Evolutionary conservation across 2,888 invertebrate species (phyloP).

Genomic region (Agelastica alni): DNA sequence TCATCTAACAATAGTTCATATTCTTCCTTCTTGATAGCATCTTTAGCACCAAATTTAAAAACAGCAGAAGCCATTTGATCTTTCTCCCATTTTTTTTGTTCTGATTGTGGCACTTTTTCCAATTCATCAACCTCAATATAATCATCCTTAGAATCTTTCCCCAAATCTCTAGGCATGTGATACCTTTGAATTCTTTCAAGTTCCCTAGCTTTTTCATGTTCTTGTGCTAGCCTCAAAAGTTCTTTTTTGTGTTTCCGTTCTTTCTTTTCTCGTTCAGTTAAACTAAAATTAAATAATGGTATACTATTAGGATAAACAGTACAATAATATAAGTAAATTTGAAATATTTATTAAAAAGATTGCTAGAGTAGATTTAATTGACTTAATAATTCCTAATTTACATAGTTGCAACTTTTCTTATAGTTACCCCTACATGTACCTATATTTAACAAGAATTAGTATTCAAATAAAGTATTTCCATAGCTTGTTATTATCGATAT

Average conservation of each 20-base stretch:
- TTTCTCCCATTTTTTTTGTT: constrained; percentile 95
- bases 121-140: constrained; percentile 85
- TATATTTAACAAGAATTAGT: too few relatives aligned
- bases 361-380: too few relatives aligned
- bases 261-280: constrained; percentile 83
- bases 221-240: constrained; percentile 86
- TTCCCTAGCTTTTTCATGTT: constrained; percentile 94
- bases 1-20: constrained; percentile 95
- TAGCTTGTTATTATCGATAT: too few relatives aligned
- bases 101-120: constrained; percentile 81
- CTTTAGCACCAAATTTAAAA: constrained; percentile 91
- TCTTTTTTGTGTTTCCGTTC: constrained; percentile 91
- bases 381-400: too few relatives aligned
- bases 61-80: constrained; percentile 93
- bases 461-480: too few relatives aligned
- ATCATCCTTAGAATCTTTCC: constrained; percentile 72
- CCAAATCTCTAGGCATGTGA: constrained; percentile 88
- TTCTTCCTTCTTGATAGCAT: constrained; percentile 74
- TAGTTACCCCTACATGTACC: too few relatives aligned
- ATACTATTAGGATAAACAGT: too few relatives aligned
- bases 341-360: too few relatives aligned
- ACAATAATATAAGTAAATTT: too few relatives aligned
- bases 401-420: too few relatives aligned
- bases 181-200: constrained; percentile 92
- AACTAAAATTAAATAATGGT: too few relatives aligned